Evolutionary conservation across 2,113 vertebrate species (phyloP).

Genomic region (Pluvianellus socialis): DNA sequence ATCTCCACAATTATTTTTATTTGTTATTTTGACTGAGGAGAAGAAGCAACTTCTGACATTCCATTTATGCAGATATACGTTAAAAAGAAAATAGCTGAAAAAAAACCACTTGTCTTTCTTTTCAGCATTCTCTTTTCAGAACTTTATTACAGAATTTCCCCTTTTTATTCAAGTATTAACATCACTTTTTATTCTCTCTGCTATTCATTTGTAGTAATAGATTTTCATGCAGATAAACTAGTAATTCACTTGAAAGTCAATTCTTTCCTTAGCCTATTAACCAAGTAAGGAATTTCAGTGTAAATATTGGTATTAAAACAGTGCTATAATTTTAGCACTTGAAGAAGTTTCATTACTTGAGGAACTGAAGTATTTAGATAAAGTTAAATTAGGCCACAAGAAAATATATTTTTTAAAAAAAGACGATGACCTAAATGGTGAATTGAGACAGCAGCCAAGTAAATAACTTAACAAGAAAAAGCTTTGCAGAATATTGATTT

Average conservation of each 20-base stretch:
- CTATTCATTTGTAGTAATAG: background rate
- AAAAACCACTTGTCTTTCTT: background rate
- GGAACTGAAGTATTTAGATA: constrained; percentile 12
- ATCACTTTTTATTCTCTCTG: background rate
- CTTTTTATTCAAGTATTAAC: background rate
- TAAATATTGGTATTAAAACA: background rate
- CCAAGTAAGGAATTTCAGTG: background rate
- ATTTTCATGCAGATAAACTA: background rate
- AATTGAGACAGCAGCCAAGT: constrained; percentile 88
- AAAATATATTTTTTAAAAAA: constrained; percentile 74
- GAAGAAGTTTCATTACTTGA: background rate
- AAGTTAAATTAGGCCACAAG: constrained; percentile 61
- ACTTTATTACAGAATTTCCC: background rate
- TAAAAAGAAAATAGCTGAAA: background rate
- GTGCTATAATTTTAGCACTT: background rate
- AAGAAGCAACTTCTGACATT: background rate
- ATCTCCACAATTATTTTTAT: background rate
- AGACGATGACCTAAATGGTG: constrained; percentile 80
- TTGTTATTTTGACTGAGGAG: background rate
- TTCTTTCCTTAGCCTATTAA: background rate
- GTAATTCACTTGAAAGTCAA: background rate
- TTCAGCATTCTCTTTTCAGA: background rate
- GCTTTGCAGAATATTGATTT: constrained; percentile 94
- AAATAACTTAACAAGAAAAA: constrained; percentile 89
- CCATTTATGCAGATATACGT: background rate